These are phyloP conservation scores for Enteromius unitaeniatus DNA, from an alignment of 2,797 vertebrate species.

Conservation along the genomic window DNA sequence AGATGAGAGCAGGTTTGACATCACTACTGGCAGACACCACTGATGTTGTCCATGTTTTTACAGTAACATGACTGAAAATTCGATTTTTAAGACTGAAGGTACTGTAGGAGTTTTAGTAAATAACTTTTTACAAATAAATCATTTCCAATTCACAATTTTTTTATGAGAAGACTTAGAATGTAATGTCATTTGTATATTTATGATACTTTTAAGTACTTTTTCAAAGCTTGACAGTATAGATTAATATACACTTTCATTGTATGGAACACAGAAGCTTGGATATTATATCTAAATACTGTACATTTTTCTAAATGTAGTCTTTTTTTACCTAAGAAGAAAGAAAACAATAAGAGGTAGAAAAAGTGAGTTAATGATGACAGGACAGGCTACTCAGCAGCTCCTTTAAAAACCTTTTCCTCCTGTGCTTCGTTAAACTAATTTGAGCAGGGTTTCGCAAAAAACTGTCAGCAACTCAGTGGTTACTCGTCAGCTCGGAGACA, in stretches of 20 bases:
- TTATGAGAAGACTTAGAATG: neutral
- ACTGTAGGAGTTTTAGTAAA: neutral
- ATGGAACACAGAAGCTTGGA: neutral
- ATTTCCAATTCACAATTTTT: neutral
- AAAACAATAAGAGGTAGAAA: neutral
- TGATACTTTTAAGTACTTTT: neutral
- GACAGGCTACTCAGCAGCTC: neutral
- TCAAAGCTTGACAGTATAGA: neutral
- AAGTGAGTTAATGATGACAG: neutral
- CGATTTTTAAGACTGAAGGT: neutral
- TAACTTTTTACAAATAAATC: neutral
- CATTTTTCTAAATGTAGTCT: neutral
- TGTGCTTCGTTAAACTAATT: neutral
- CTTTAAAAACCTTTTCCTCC: neutral
- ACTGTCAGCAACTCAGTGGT: conserved; percentile 31
- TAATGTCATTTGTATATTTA: neutral
- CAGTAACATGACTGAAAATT: neutral
- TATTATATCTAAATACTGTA: neutral
- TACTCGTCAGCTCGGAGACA: conserved; percentile 22
- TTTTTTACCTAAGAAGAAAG: neutral
- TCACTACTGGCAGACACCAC: neutral
- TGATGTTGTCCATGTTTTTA: neutral
- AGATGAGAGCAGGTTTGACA: too few relatives aligned
- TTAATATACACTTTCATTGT: neutral
- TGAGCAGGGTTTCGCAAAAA: conserved; percentile 17